Percentiles rank a stretch among this genome's conserved stretches.
Conservation (phyloP, 2,888 invertebrate genomes). For the Macaria liturata region DNA sequence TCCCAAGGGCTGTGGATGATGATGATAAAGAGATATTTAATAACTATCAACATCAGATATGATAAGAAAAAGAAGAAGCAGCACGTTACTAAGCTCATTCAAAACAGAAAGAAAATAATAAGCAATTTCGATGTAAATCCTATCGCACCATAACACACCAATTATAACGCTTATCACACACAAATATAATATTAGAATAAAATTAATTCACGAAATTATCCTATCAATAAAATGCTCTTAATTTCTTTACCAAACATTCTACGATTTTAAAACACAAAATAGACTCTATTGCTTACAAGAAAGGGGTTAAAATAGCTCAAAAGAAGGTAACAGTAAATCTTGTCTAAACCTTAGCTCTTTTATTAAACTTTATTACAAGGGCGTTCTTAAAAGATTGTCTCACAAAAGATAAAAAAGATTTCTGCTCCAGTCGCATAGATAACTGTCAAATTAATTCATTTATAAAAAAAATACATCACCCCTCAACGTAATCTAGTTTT, state of each 20-base stretch:
- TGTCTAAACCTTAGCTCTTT: constrained; percentile 34
- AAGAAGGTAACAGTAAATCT: constrained; percentile 18
- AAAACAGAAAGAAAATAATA: no score
- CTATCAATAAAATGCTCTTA: constrained; percentile 31
- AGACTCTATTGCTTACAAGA: constrained; percentile 15
- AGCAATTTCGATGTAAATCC: no score
- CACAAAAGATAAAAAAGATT: constrained; percentile 34
- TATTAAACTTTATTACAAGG: constrained; percentile 55
- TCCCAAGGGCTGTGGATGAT: no score
- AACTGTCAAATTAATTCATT: constrained; percentile 64
- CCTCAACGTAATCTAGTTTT: constrained; percentile 59
- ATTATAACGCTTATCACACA: constrained; percentile 38
- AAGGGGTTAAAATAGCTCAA: not conserved
- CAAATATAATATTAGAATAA: constrained; percentile 15
- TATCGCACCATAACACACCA: constrained; percentile 18
- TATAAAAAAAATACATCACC: constrained; percentile 56
- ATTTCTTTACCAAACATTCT: constrained; percentile 5
- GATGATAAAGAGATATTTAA: no score
- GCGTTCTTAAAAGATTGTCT: constrained; percentile 55
- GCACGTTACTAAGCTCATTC: no score
- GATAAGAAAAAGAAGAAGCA: no score
- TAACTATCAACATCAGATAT: no score
- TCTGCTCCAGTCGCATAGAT: constrained; percentile 58
- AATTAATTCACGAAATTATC: constrained; percentile 26
- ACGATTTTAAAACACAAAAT: not conserved